Percentiles rank a stretch among this genome's conserved stretches.
These are phyloP conservation scores for Listrodromus nycthemerus DNA, from an alignment of 2,888 invertebrate species.

Conservation along the genomic window DNA sequence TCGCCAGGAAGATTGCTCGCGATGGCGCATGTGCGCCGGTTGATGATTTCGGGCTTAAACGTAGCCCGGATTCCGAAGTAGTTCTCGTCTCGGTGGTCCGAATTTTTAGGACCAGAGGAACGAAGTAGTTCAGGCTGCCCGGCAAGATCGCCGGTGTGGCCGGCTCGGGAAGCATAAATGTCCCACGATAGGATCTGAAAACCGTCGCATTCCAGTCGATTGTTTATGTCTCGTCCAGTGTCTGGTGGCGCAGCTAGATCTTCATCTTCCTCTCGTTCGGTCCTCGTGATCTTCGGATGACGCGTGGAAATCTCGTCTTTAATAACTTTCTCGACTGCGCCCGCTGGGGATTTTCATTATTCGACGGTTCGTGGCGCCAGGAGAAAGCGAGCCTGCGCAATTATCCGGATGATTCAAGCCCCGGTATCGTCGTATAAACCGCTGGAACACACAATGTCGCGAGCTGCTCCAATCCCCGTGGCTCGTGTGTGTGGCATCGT, in stretches of 20 bases:
- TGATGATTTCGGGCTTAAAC: slow-evolving; percentile 9
- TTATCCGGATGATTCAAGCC: slow-evolving; percentile 25
- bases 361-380: slow-evolving; percentile 27
- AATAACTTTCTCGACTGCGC: neutral
- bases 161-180: slow-evolving; percentile 78
- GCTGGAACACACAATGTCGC: slow-evolving; percentile 12
- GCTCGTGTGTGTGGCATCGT: neutral
- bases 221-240: slow-evolving; percentile 74
- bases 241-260: neutral
- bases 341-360: slow-evolving; percentile 33
- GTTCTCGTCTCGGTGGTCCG: slow-evolving; percentile 37
- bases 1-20: slow-evolving; percentile 5
- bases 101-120: neutral
- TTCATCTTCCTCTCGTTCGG: slow-evolving; percentile 23
- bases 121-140: slow-evolving; percentile 12
- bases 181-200: slow-evolving; percentile 73
- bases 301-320: slow-evolving; percentile 37
- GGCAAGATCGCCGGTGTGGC: slow-evolving; percentile 62
- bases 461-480: neutral
- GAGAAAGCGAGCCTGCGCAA: neutral
- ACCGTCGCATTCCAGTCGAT: slow-evolving; percentile 73
- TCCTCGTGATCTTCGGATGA: slow-evolving; percentile 20
- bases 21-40: neutral
- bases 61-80: slow-evolving; percentile 3
- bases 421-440: neutral